Percentiles rank a stretch among this genome's conserved stretches.
Conservation (phyloP, 2,888 invertebrate species). For the Watsonalla binaria region DNA sequence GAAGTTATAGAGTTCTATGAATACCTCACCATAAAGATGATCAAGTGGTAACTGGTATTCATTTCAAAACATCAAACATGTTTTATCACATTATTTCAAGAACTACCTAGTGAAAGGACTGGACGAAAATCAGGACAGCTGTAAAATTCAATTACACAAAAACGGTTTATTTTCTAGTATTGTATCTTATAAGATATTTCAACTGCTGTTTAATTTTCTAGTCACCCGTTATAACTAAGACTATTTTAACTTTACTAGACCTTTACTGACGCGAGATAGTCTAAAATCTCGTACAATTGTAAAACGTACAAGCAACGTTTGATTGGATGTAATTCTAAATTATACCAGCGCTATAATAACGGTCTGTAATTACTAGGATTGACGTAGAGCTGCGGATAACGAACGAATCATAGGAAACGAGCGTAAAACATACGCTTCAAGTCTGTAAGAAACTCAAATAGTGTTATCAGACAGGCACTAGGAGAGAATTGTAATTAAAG, state of each 20-base stretch:
- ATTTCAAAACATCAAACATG: no score
- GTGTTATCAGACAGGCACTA: conserved; percentile 14
- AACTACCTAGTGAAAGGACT: no score
- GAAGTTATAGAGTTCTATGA: no score
- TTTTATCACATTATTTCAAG: no score
- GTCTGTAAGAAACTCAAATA: conserved; percentile 6
- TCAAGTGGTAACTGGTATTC: no score
- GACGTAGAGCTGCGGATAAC: conserved; percentile 23
- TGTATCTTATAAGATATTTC: no score
- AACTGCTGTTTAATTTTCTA: no score
- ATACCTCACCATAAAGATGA: no score
- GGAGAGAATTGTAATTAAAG: conserved; percentile 18
- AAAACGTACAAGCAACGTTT: background rate
- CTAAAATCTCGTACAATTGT: background rate
- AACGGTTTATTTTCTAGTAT: no score
- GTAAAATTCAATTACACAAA: no score
- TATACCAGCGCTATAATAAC: conserved; percentile 18
- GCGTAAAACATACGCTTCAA: conserved; percentile 20
- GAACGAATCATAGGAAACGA: conserved; percentile 26
- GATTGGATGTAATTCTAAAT: conserved; percentile 15
- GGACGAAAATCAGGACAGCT: no score
- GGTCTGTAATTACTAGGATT: conserved; percentile 30
- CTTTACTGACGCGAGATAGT: background rate
- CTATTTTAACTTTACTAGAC: background rate
- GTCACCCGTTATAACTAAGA: no score